Conservation (phyloP, 1,140 invertebrate genomes). For the Drosophila kepulauana region DNA sequence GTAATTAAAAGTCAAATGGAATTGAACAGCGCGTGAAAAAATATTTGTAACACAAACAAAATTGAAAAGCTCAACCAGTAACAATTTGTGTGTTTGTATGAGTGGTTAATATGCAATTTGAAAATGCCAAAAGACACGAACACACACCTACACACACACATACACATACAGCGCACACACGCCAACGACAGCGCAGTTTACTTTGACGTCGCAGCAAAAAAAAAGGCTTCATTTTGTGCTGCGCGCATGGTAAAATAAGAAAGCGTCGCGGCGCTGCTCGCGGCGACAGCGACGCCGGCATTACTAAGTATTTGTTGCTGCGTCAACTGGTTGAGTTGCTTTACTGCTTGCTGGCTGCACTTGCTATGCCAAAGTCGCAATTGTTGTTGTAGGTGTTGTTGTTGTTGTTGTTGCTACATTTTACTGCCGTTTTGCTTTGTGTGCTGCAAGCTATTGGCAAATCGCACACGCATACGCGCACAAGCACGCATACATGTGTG, state of each 20-base stretch:
- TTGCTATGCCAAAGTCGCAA: conserved; percentile 42
- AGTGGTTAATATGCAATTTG: conserved; percentile 16
- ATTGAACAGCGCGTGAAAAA: conserved; percentile 28
- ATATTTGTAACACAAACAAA: conserved; percentile 1
- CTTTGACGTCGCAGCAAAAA: conserved; percentile 19
- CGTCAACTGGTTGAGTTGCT: conserved; percentile 71
- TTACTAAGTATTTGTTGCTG: conserved; percentile 29
- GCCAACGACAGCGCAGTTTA: conserved; percentile 41
- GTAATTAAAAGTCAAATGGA: conserved; percentile 23
- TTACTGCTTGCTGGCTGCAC: conserved; percentile 65
- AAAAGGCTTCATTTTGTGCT: conserved; percentile 26
- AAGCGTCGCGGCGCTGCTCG: conserved; percentile 30
- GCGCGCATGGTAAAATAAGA: conserved; percentile 39
- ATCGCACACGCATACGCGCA: conserved; percentile 36
- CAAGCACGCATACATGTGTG: conserved; percentile 18
- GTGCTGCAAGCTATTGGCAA: conserved; percentile 62
- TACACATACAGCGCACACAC: conserved; percentile 4
- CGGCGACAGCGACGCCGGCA: conserved; percentile 8
- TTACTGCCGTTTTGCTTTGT: conserved; percentile 59
- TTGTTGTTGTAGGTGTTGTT: conserved; percentile 20
- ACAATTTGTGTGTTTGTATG: conserved; percentile 3
- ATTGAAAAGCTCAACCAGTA: conserved; percentile 16
- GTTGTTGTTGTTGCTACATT: conserved; percentile 57
- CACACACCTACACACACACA: conserved; percentile 10
- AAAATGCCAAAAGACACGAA: conserved; percentile 45